Conservation (phyloP, 1,140 invertebrate genomes). For the Epicauta chinensis region DNA sequence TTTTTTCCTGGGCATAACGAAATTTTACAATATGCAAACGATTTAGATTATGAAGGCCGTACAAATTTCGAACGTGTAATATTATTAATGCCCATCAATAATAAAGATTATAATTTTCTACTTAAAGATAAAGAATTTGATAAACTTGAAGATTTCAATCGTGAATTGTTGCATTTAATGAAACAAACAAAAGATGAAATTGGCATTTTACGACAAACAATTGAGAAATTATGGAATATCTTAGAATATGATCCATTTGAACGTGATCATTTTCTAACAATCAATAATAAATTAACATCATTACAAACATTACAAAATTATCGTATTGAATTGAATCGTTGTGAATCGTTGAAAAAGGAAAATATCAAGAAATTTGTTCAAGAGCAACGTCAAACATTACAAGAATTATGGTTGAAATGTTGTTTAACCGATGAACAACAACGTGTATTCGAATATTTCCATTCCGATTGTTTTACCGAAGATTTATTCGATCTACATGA, state of each 20-base stretch:
- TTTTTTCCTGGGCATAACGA: too few species aligned
- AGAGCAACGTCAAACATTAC: slow-evolving; percentile 60
- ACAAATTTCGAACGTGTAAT: slow-evolving; percentile 49
- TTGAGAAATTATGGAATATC: slow-evolving; percentile 55
- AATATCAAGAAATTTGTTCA: slow-evolving; percentile 64
- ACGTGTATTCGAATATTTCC: slow-evolving; percentile 54
- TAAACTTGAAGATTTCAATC: slow-evolving; percentile 43
- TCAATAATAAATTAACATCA: slow-evolving; percentile 21
- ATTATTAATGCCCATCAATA: slow-evolving; percentile 30
- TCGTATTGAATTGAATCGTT: slow-evolving; percentile 45
- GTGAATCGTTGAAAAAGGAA: slow-evolving; percentile 55
- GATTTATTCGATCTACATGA: slow-evolving; percentile 69
- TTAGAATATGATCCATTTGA: slow-evolving; percentile 52
- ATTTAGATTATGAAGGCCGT: slow-evolving; percentile 47
- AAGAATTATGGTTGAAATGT: slow-evolving; percentile 65
- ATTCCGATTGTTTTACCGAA: slow-evolving; percentile 62
- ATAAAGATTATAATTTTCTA: slow-evolving; percentile 48
- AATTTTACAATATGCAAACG: slow-evolving; percentile 51
- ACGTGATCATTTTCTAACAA: slow-evolving; percentile 29
- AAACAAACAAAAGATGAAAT: slow-evolving; percentile 41
- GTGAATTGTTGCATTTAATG: slow-evolving; percentile 37
- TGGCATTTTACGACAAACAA: slow-evolving; percentile 45
- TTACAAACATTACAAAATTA: slow-evolving; percentile 44
- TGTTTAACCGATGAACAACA: slow-evolving; percentile 51
- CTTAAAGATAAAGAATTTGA: slow-evolving; percentile 51